Percentiles rank a stretch among this genome's conserved stretches.
Evolutionary conservation across 2,113 vertebrate species (phyloP).

Genomic region (Thryonomys swinderianus): DNA sequence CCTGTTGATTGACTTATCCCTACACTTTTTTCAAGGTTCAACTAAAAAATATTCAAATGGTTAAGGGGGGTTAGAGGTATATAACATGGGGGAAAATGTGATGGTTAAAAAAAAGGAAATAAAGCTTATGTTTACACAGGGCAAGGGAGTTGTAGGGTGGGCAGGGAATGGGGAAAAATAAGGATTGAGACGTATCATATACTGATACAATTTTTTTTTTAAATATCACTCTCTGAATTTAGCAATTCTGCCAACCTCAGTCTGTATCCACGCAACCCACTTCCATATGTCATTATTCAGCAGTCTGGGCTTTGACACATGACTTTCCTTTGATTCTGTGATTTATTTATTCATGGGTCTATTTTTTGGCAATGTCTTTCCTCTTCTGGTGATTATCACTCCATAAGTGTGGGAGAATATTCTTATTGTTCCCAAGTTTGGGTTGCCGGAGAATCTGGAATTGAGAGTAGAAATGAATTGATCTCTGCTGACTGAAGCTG

Average conservation of each 20-base stretch:
- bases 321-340: neutral
- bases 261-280: neutral
- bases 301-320: neutral
- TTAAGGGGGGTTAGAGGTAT: too few species aligned
- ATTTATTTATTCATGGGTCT: neutral
- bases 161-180: too few species aligned
- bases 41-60: too few species aligned
- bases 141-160: too few species aligned
- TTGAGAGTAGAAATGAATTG: neutral
- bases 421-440: neutral
- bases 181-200: too few species aligned
- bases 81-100: too few species aligned
- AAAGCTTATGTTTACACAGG: too few species aligned
- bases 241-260: neutral
- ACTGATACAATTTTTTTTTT: too few species aligned
- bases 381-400: neutral
- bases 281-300: neutral
- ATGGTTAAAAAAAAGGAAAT: too few species aligned
- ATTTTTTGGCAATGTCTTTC: neutral
- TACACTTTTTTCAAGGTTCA: neutral
- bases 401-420: neutral
- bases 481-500: neutral
- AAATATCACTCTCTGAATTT: neutral
- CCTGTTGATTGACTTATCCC: neutral
- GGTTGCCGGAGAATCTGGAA: neutral